Conservation (phyloP, 2,888 invertebrate genomes). For the Diarsia rubi region DNA sequence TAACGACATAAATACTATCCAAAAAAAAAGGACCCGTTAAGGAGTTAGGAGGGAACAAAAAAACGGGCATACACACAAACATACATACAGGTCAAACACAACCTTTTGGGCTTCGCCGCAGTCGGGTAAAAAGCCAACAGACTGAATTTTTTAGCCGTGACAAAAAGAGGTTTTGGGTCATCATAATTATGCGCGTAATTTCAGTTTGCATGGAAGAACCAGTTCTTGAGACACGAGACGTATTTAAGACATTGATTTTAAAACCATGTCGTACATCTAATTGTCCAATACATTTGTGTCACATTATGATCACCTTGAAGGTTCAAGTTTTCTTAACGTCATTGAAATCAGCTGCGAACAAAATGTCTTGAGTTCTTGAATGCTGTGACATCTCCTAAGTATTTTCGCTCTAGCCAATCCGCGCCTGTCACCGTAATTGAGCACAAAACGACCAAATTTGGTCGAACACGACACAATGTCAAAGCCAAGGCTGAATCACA, state of each 20-base stretch:
- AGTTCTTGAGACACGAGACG: conserved; percentile 38
- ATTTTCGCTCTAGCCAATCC: conserved; percentile 40
- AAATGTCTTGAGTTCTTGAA: conserved; percentile 36
- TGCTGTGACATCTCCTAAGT: conserved; percentile 36
- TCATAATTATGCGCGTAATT: conserved; percentile 33
- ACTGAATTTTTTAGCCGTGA: conserved; percentile 1
- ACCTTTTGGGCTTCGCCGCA: too few species aligned
- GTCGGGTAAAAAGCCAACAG: too few species aligned
- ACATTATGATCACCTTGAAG: conserved; percentile 45
- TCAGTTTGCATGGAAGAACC: conserved; percentile 19
- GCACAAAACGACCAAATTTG: conserved; percentile 77
- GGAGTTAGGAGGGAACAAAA: too few species aligned
- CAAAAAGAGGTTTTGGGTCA: conserved; percentile 34
- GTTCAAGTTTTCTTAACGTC: conserved; percentile 31
- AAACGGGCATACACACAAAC: too few species aligned
- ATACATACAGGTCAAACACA: too few species aligned
- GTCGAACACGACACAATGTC: conserved; percentile 78
- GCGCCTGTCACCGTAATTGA: conserved; percentile 65
- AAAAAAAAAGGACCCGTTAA: too few species aligned
- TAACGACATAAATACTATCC: too few species aligned
- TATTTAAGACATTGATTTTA: conserved; percentile 28
- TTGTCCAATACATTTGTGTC: conserved; percentile 31
- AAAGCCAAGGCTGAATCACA: conserved; percentile 81
- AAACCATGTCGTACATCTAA: conserved; percentile 27
- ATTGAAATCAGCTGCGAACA: conserved; percentile 44